Conservation (phyloP, 2,888 invertebrate genomes). For the Erpobdella octoculata region DNA sequence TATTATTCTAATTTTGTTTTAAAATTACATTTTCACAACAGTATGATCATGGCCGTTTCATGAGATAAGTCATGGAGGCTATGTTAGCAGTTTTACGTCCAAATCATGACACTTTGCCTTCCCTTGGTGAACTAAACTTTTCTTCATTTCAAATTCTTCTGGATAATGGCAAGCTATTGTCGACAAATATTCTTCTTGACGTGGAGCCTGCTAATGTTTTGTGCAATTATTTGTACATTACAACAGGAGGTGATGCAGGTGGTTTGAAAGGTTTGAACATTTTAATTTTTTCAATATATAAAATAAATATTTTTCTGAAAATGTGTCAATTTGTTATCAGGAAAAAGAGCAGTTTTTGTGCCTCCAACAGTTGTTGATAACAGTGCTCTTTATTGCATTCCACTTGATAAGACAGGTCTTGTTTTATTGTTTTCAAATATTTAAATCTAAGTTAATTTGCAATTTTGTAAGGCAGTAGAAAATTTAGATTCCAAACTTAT, state of each 20-base stretch:
- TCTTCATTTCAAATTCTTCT: constrained; percentile 10
- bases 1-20: too few relatives aligned
- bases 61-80: constrained; percentile 23
- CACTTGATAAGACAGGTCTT: constrained; percentile 18
- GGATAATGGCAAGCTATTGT: background rate
- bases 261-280: constrained; percentile 6
- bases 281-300: background rate
- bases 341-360: constrained; percentile 17
- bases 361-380: background rate
- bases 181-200: constrained; percentile 11
- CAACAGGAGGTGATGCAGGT: constrained; percentile 3
- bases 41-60: too few relatives aligned
- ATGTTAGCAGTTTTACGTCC: constrained; percentile 6
- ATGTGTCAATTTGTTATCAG: background rate
- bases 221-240: background rate
- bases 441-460: background rate
- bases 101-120: background rate
- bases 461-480: too few relatives aligned
- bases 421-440: background rate
- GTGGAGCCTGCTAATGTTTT: constrained; percentile 11
- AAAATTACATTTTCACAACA: too few relatives aligned
- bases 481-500: background rate
- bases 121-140: background rate
- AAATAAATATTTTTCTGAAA: background rate
- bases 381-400: constrained; percentile 20